Evolutionary conservation across 2,888 invertebrate genomes (phyloP), one percentile per base, ranked within the genome.

Genomic region (Unio pictorum): DNA sequence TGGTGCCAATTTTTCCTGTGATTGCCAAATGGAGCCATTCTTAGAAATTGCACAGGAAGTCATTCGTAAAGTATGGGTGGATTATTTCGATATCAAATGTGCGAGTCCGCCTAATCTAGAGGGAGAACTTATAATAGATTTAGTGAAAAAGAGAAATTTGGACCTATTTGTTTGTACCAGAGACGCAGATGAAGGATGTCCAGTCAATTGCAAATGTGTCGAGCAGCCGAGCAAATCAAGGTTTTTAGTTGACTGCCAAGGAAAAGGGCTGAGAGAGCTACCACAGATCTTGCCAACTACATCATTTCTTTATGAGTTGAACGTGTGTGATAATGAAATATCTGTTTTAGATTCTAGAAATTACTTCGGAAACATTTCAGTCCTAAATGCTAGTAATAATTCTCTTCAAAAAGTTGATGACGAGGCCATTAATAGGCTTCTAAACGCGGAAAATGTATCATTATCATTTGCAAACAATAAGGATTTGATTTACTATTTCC

Each of bases 21-120:
- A 68, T 55, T 62, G 64, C 26, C 30, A 68, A 17, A 68, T 68
- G 68, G 60, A 55, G 56, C 68, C 68, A 3, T 68, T 57, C 20
- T 30, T 68, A 4, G 54, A 64, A 30, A 6, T 64, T 17, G 64
- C 64, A 6, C 34, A 60, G 30, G 60, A 55, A 0, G 15, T 68
- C 18, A 30, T 68, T 4, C 34, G 30, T 18, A 64, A 2, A 23
- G 20, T 56, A 6, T 68, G 68, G 68, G 3, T 59, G 1, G 64
- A 64, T 45, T 68, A 64, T 55, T 64, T 68, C 30, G 58, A 68
- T 30, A 55, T 68, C 20, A 30, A 11, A n/a, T 68, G 68, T 55
- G 59, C 23, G 26, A 55, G 55, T 4, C 68, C 68, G 3, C 28
- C 1, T 3, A 58, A 45, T 45, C n/a, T 54, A 26, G 2, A 28